Evolutionary conservation across 1,140 invertebrate species (phyloP).

Genomic region (Spodoptera litura): DNA sequence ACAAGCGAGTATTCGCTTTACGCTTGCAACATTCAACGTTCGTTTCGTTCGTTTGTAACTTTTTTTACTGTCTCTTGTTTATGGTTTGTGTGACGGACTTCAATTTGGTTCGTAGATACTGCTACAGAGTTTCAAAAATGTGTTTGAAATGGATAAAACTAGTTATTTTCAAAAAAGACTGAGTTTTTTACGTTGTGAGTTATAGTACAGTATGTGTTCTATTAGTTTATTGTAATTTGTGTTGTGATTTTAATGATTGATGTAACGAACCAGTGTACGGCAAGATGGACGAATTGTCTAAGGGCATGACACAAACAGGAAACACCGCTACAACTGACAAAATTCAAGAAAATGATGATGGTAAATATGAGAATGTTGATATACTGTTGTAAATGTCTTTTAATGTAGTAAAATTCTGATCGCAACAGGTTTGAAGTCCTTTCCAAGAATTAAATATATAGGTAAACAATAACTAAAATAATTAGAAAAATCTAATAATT

Average conservation of each 20-base stretch:
- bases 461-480: constrained; percentile 37
- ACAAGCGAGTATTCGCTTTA: too few species aligned
- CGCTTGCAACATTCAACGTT: not conserved
- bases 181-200: constrained; percentile 65
- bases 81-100: constrained; percentile 52
- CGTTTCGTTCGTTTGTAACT: not conserved
- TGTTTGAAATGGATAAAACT: constrained; percentile 76
- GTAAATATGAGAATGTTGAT: constrained; percentile 64
- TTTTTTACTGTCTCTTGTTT: constrained; percentile 49
- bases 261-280: constrained; percentile 82
- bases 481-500: not conserved
- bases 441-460: constrained; percentile 8
- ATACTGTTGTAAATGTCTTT: constrained; percentile 19
- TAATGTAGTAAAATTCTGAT: not conserved
- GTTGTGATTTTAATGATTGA: constrained; percentile 79
- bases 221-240: constrained; percentile 68
- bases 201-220: constrained; percentile 66
- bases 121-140: constrained; percentile 77
- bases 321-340: constrained; percentile 83
- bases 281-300: constrained; percentile 86
- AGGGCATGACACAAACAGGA: constrained; percentile 86
- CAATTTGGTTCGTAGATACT: constrained; percentile 67
- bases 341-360: constrained; percentile 81
- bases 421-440: too few species aligned
- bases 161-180: constrained; percentile 71